Base-by-base conservation (phyloP, 2,113 vertebrate genomes). In the Petromus typicus region DNA sequence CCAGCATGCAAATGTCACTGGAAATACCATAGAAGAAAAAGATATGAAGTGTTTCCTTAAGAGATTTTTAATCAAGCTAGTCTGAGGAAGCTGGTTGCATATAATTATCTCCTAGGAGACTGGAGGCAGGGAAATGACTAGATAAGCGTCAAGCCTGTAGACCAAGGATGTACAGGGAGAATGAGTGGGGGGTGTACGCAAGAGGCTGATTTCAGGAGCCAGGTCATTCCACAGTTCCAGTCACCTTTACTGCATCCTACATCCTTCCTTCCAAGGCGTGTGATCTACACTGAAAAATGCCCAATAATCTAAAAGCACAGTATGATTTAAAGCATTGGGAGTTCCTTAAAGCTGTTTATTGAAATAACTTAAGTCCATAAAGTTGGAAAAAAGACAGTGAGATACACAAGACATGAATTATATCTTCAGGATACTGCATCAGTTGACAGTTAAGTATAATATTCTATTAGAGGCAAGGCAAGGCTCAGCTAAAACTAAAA, bases 361-460 rank as follows among this genome's bases (percentile, higher is more conserved):
- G 43, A 95, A 96, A 40, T 27, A 61, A 4, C 16, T 78, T 86
- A 32, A 88, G 71, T 82, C 45, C 59, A 80, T 92, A 88, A 95
- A 93, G 54, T 63, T 69, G 16, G 61, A 40, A 51, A 86, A 57
- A 17, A 95, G 59, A 95, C n/a, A 82, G 40, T 89, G 13, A 89
- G 51, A 90, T 88, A 96, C 63, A 32, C 11, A 89, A 43, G 13
- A n/a, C 48, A 75, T 63, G 51, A 61, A 61, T 83, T 93, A 64
- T 82, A 86, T 45, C 37, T n/a, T 76, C 56, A 89, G 73, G 87
- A 48, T 71, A 80, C 67, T 91, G 66, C 34, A 40, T 48, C 75
- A 66, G 37, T 34, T 91, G 57, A 76, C 37, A 45, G 61, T 34
- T 64, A 73, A 85, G 16, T 43, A 40, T 37, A 86, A 66, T 18